These are phyloP conservation scores for Tolypeutes matacus DNA, from an alignment of 2,797 vertebrate genomes.

Conservation along the genomic window DNA sequence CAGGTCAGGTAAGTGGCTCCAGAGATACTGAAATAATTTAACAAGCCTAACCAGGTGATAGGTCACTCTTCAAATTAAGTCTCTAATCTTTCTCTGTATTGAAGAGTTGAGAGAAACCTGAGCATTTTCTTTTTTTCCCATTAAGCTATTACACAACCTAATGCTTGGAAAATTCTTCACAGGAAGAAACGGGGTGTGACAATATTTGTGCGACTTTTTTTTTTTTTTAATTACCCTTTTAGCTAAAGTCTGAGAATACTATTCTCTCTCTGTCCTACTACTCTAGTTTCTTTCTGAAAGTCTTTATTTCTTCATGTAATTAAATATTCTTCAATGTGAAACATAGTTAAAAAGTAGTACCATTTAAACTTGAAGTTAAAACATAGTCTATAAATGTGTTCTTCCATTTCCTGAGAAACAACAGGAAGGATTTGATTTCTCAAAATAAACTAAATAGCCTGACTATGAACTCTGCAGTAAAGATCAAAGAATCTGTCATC, in stretches of 20 bases:
- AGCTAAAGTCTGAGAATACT: conserved; percentile 41
- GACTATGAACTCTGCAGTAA: conserved; percentile 62
- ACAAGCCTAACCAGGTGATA: conserved; percentile 53
- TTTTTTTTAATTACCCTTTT: conserved; percentile 53
- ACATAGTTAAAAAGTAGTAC: conserved; percentile 56
- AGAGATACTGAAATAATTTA: conserved; percentile 59
- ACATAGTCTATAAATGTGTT: conserved; percentile 68
- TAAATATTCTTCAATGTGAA: conserved; percentile 74
- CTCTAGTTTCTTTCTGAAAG: conserved; percentile 65
- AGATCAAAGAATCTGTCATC: conserved; percentile 69
- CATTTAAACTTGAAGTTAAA: conserved; percentile 65
- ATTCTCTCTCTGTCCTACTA: not conserved
- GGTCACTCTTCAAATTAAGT: conserved; percentile 53
- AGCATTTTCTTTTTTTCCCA: conserved; percentile 30
- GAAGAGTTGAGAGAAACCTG: conserved; percentile 66
- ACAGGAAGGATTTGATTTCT: conserved; percentile 82
- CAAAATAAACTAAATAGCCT: conserved; percentile 80
- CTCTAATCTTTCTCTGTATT: conserved; percentile 57
- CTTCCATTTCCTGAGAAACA: conserved; percentile 80
- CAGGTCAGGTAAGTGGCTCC: conserved; percentile 18
- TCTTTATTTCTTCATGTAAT: conserved; percentile 54
- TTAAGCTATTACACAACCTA: conserved; percentile 62
- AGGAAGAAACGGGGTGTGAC: conserved; percentile 76
- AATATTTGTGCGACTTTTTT: conserved; percentile 60
- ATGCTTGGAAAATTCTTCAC: conserved; percentile 78